These are phyloP conservation scores for Poeciliopsis occidentalis DNA, from an alignment of 2,113 vertebrate species.

Conservation along the genomic window DNA sequence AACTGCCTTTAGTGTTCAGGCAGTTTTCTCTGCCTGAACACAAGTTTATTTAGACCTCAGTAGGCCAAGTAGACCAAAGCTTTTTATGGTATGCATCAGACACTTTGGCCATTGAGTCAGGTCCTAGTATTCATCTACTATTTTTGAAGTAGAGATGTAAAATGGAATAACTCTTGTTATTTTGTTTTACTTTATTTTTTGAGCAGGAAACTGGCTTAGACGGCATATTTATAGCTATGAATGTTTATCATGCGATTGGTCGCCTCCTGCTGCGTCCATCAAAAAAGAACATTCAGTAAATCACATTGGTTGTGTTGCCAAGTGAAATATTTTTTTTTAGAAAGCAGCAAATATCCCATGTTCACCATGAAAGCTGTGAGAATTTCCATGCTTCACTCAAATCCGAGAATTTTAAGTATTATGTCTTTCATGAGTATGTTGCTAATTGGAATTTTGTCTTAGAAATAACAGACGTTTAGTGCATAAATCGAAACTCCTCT, in stretches of 20 bases:
- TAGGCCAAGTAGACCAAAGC: too few relatives aligned
- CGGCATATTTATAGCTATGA: not conserved
- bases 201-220: not conserved
- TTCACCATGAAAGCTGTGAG: not conserved
- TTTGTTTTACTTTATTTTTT: not conserved
- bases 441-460: not conserved
- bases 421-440: not conserved
- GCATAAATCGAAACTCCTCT: not conserved
- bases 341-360: not conserved
- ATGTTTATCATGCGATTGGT: not conserved
- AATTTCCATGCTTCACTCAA: not conserved
- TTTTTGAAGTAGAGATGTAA: too few relatives aligned
- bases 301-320: not conserved
- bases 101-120: too few relatives aligned
- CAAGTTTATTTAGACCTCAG: too few relatives aligned
- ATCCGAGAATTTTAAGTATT: not conserved
- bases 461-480: not conserved
- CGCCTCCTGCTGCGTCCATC: not conserved
- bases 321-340: not conserved
- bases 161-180: too few relatives aligned
- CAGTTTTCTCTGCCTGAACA: too few relatives aligned
- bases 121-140: too few relatives aligned
- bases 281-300: not conserved
- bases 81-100: too few relatives aligned
- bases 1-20: too few relatives aligned